Evolutionary conservation across 2,888 invertebrate species (phyloP).

Genomic region (Aphodius sticticus): DNA sequence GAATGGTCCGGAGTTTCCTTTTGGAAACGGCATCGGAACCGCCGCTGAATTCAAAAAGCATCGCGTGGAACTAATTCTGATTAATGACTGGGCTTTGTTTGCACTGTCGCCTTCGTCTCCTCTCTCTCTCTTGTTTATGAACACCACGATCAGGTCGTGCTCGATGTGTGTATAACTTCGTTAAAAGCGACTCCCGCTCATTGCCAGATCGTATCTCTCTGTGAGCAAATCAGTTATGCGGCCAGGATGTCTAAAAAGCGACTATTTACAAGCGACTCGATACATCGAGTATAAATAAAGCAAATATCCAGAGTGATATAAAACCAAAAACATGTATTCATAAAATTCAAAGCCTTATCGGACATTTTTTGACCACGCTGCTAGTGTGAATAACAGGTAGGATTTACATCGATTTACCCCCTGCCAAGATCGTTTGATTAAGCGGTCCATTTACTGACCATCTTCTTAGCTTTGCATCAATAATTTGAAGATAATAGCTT

Average conservation of each 20-base stretch:
- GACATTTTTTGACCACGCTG: too few species aligned
- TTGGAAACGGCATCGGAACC: conserved; percentile 28
- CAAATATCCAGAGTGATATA: neutral
- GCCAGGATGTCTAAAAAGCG: neutral
- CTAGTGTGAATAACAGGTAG: too few species aligned
- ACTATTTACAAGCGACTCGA: neutral
- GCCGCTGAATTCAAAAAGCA: conserved; percentile 43
- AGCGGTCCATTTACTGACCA: too few species aligned
- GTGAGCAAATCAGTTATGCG: neutral
- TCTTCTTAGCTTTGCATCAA: too few species aligned
- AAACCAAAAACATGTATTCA: neutral
- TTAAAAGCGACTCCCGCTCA: conserved; percentile 14
- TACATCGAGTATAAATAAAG: neutral
- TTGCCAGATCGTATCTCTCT: conserved; percentile 15
- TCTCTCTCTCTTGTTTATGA: conserved; percentile 42
- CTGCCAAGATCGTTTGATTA: too few species aligned
- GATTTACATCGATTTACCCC: too few species aligned
- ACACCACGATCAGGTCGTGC: conserved; percentile 32
- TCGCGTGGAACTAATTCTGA: conserved; percentile 49
- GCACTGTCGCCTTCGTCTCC: conserved; percentile 45
- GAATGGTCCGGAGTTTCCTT: conserved; percentile 34
- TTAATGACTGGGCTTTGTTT: conserved; percentile 49
- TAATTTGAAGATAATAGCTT: too few species aligned
- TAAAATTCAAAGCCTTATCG: too few species aligned
- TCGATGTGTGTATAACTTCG: conserved; percentile 15